Evolutionary conservation across 2,888 invertebrate species (phyloP), one percentile per base, ranked within the genome.

Genomic region (Hirtodrosophila histrioides): DNA sequence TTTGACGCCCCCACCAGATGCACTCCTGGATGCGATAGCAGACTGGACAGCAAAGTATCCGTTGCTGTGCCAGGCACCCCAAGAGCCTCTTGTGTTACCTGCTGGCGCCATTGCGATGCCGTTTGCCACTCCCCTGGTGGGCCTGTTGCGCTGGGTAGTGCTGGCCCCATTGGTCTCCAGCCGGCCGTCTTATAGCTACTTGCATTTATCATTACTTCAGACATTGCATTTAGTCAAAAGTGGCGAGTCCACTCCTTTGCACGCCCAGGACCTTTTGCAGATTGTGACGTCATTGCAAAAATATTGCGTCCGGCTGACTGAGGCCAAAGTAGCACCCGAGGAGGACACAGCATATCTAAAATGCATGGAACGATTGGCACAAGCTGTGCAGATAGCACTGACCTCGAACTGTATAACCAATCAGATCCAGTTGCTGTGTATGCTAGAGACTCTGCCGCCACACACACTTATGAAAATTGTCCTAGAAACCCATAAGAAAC

Each of bases 101-200:
- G 94, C 93, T 31, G 97, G 96, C 4, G 95, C 95, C 1, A 96
- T 97, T 72, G 95, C 96, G 0, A 96, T 96, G 96, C 95, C 96
- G 3, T 95, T 95, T 0, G 95, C 95, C 4, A 95, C 96, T 0
- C 96, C 97, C 0, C 93, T 96, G 35, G 95, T 95, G 0, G 97
- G 97, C 0, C 93, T 97, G n/a, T 93, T 97, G 58, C 94, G 94
- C 68, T 96, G 96, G 96, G 95, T 94, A 82, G 93, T 95, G 3
- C 91, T 96, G 9, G 94, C 95, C 0, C 95, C 96, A 0, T 91
- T 95, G 4, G 93, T 92, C 41, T 90, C 89, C 4, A 86, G 89
- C 49, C 88, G 88, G 7, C 69, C 77, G 6, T 75, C 89, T 0
- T 95, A 95, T 72, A 93, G 93, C n/a, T 93, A 94, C 75, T 91